Base-by-base conservation (phyloP, 1,140 invertebrate genomes). In the Colletes latitarsis region DNA sequence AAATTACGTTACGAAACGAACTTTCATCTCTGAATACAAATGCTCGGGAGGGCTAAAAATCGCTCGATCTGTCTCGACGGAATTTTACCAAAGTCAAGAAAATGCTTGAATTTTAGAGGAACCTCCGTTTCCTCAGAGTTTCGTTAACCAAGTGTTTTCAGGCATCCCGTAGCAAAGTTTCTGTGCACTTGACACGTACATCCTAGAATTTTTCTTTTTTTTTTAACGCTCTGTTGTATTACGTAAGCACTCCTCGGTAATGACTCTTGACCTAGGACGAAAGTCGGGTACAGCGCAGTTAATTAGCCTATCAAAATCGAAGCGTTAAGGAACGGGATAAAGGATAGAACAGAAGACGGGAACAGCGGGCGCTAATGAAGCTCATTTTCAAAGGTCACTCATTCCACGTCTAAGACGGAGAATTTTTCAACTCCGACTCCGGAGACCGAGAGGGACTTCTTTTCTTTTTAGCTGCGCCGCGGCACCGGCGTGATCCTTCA, bases 301-400 rank as follows among this genome's bases (percentile, higher is more conserved):
- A 77, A 69, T 69, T 68, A 14, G 55, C 6, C 64, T 0, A 43
- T 68, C 64, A 6, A 41, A 46, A 68, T 57, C 74, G 21, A 80
- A 55, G 82, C 60, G 76, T 68, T 70, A 70, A 66, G 14, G 77
- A 79, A 58, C 53, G 77, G 66, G 68, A 80, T 80, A 83, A 67
- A 75, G 68, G 70, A 12, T 39, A 39, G 64, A 69, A 79, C 68
- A 55, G 69, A 8, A 21, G 53, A 39, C 39, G 10, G 19, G 60
- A 57, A 46, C 58, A 19, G 39, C 30, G 69, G 30, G 63, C 70
- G 72, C 74, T 86, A 86, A 86, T 70, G 84, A 85, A 75, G 72
- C 74, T 72, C 62, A 72, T 85, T 58, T 70, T 68, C 66, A 74
- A 85, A 68, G 69, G 69, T 75, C 52, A 46, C n/a, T 79, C 30